phyloP scores from a whole-genome alignment of 2,113 vertebrate species.

The Odobenus rosmarus region DNA sequence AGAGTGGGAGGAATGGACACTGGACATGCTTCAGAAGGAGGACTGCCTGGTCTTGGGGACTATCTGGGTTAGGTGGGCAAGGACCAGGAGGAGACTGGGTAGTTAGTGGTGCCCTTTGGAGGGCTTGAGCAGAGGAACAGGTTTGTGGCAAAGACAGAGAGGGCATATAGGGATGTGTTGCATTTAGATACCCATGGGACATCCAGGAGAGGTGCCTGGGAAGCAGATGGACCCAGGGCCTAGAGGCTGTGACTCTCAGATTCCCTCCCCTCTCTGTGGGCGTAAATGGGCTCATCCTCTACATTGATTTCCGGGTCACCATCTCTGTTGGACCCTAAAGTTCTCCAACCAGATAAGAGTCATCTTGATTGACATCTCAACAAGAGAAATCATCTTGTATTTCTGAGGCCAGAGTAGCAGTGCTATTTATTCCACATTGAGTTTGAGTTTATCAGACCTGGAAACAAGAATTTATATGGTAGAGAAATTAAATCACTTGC shows the following conservation, averaged over 20 bases:
- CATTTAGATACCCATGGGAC: background rate
- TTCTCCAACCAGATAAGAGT: conserved; percentile 41
- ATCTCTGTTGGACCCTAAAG: background rate
- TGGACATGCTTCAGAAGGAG: background rate
- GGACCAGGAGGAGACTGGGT: background rate
- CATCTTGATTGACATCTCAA: background rate
- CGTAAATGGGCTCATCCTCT: background rate
- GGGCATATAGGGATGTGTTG: background rate
- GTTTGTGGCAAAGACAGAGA: background rate
- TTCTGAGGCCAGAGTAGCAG: conserved; percentile 18
- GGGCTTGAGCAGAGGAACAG: background rate
- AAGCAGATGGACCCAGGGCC: background rate
- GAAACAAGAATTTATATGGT: conserved; percentile 55
- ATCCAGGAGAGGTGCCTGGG: background rate
- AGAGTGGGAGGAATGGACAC: background rate
- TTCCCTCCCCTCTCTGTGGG: background rate
- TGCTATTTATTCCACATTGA: background rate
- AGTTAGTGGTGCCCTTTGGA: background rate
- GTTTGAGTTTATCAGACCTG: conserved; percentile 20
- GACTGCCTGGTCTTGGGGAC: background rate
- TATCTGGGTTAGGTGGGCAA: background rate
- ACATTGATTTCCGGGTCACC: conserved; percentile 36
- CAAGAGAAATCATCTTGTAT: background rate
- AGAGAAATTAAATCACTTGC: conserved; percentile 5
- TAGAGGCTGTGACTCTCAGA: background rate